Base-by-base conservation (phyloP, 2,797 vertebrate species). In the Sebastes hubbsi region DNA sequence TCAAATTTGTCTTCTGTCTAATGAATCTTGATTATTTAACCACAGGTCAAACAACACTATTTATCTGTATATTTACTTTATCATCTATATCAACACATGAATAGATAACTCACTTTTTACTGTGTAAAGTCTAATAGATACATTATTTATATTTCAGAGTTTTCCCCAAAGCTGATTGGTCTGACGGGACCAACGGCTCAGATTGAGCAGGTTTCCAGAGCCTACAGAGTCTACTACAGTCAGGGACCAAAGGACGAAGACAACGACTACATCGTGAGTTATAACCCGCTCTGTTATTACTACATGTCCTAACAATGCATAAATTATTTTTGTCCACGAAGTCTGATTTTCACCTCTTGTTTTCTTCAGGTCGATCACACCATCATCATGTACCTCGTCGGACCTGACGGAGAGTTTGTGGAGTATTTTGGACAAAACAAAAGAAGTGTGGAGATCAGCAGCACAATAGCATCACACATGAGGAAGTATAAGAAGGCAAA, bases 381-480 rank as follows among this genome's bases (percentile, higher is more conserved):
- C 0, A 99, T 99, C 90, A 98, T 99, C 82, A 99, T 99, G 98
- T 99, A 99, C 91, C 96, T 99, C 5, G 89, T 99, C 0, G 97
- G 96, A 69, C 99, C 99, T 0, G 96, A 98, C 29, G 98, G 98
- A 10, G 86, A 94, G 16, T 99, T 99, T 1, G 55, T 97, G 56
- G 97, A 99, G 73, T 99, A 99, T 89, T 99, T 95, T 52, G 99
- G 98, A 85, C 99, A 99, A 88, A 99, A 99, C 91, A 99, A 98
- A 92, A 97, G 22, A 58, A 96, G 81, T 0, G 0, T 76, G 3
- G 98, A 99, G 94, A 99, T 99, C 91, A 88, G 90, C 0, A 81
- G 78, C 69, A 95, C 96, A 0, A 94, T 99, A 73, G 97, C 97
- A 6, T 92, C 95, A 0, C 94, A 97, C 71, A 99, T 99, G 97